phyloP scores from a whole-genome alignment of 2,888 invertebrate species.

The Ommatoiulus sabulosus region DNA sequence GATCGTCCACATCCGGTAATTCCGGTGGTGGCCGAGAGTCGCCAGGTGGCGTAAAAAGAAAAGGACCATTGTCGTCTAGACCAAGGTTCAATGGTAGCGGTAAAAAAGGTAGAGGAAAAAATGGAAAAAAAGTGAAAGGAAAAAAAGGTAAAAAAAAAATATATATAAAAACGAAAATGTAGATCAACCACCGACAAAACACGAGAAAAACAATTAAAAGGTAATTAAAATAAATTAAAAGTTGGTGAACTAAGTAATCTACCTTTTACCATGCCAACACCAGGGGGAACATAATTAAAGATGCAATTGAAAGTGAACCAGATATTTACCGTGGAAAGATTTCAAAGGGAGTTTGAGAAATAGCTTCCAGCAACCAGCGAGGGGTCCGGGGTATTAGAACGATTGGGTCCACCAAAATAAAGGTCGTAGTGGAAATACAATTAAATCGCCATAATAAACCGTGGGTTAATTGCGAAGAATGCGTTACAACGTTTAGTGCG shows the following conservation, averaged over 20 bases:
- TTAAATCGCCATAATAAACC: constrained; percentile 31
- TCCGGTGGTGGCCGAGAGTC: constrained; percentile 37
- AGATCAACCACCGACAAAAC: constrained; percentile 36
- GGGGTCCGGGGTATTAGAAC: background rate
- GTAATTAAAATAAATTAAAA: constrained; percentile 45
- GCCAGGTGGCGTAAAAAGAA: constrained; percentile 54
- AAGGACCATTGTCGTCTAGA: constrained; percentile 55
- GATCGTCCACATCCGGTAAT: constrained; percentile 55
- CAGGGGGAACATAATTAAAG: constrained; percentile 41
- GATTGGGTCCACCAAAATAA: constrained; percentile 31
- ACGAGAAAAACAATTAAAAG: constrained; percentile 48
- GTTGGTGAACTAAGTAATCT: background rate
- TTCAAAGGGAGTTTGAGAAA: constrained; percentile 26
- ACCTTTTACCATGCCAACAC: constrained; percentile 45
- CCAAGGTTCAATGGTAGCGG: constrained; percentile 20
- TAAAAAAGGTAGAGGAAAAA: constrained; percentile 45
- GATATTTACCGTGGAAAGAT: background rate
- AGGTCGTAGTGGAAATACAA: background rate
- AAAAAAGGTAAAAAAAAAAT: constrained; percentile 40
- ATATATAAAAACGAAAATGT: constrained; percentile 53
- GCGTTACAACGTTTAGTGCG: background rate
- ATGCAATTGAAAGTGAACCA: constrained; percentile 38
- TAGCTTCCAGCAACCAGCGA: constrained; percentile 28
- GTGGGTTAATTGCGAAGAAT: constrained; percentile 42
- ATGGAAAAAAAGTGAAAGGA: constrained; percentile 18